These are phyloP conservation scores for Schizaphis graminum DNA, from an alignment of 2,888 invertebrate genomes.

Conservation along the genomic window DNA sequence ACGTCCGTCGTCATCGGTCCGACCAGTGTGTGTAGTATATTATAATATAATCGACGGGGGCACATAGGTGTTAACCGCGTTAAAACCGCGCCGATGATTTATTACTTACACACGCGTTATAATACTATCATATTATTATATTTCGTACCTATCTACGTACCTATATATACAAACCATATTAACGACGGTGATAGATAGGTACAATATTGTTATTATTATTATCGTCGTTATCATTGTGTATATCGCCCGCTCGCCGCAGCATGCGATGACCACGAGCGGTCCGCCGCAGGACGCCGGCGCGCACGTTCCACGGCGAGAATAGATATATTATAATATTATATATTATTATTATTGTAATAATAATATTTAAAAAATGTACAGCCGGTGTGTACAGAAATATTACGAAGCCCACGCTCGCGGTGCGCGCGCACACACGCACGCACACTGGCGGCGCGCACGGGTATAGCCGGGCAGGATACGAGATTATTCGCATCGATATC, in stretches of 20 bases:
- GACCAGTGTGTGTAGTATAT: not conserved
- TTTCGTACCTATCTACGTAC: not conserved
- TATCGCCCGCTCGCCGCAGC: slow-evolving; percentile 42
- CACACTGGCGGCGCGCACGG: not conserved
- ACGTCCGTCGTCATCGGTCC: not conserved
- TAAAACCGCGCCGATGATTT: slow-evolving; percentile 37
- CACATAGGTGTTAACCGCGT: slow-evolving; percentile 33
- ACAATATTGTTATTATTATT: not conserved
- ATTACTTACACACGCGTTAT: not conserved
- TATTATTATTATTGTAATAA: not conserved
- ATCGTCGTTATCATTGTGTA: slow-evolving; percentile 25
- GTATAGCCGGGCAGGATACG: not conserved
- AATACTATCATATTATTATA: not conserved
- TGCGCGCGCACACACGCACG: not conserved
- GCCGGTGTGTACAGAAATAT: not conserved
- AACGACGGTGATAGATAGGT: not conserved
- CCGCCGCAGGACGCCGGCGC: slow-evolving; percentile 56
- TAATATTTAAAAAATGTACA: not conserved
- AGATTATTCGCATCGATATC: slow-evolving; percentile 55
- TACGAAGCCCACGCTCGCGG: slow-evolving; percentile 21
- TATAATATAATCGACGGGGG: slow-evolving; percentile 21
- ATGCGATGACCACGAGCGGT: slow-evolving; percentile 59
- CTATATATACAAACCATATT: not conserved
- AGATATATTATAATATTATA: not conserved
- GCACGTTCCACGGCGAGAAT: slow-evolving; percentile 8